Evolutionary conservation across 2,797 vertebrate species (phyloP).

Genomic region (Pygocentrus nattereri): DNA sequence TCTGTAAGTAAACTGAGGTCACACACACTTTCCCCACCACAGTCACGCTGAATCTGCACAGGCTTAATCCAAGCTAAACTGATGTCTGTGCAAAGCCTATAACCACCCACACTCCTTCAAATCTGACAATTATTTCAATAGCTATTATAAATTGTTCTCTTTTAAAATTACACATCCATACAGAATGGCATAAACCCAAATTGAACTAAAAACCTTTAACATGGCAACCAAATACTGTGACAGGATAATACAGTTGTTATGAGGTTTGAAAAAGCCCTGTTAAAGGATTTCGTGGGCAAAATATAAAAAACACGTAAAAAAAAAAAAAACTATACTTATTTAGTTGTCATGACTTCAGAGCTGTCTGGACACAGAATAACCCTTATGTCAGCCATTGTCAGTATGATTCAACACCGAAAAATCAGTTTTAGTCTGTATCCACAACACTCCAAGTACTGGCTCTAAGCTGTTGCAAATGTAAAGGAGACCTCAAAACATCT

Average conservation of each 20-base stretch:
- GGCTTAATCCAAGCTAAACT: background rate
- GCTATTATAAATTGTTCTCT: background rate
- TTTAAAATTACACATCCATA: background rate
- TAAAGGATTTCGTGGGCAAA: background rate
- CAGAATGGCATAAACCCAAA: constrained; percentile 1
- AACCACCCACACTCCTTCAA: constrained; percentile 7
- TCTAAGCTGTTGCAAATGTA: background rate
- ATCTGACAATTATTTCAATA: background rate
- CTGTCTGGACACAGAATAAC: background rate
- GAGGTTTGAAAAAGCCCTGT: constrained; percentile 7
- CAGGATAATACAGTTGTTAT: constrained; percentile 19
- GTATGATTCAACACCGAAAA: background rate
- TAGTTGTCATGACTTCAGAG: background rate
- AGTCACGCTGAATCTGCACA: background rate
- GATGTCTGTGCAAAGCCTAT: background rate
- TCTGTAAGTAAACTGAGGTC: background rate
- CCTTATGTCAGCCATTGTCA: background rate
- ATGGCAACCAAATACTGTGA: constrained; percentile 21
- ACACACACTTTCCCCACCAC: background rate
- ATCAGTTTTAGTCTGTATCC: background rate
- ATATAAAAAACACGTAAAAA: background rate
- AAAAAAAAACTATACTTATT: constrained; percentile 7
- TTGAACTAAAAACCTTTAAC: constrained; percentile 7
- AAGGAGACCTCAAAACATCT: background rate
- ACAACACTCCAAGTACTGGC: background rate